Evolutionary conservation across 2,797 vertebrate genomes (phyloP), one percentile per base, ranked within the genome.

Genomic region (Acanthopagrus latus): DNA sequence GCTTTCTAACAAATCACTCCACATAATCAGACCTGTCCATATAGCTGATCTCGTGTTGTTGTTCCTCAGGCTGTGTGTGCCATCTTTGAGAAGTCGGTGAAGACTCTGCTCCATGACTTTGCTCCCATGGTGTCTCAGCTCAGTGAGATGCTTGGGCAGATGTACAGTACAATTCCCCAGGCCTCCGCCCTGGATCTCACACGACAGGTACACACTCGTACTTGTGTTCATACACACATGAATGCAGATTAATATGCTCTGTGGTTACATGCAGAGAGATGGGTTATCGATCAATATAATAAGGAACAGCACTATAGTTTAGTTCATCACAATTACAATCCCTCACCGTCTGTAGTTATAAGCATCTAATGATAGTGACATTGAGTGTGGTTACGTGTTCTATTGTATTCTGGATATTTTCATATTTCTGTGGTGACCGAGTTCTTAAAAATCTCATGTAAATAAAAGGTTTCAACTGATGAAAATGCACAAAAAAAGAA

Each of bases 101-200:
- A 99, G 94, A 99, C 98, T 1, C 96, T 99, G 7, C 94, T 99
- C 54, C 98, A 99, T 72, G 97, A 99, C 71, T 99, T 99, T 94
- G 97, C 97, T 48, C 98, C 98, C 60, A 99, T 99, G 97, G 97
- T 99, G 60, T 97, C 98, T 86, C 98, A 99, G 94, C 94, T 99
- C 41, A 99, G 98, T 55, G 97, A 99, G 92, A 99, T 99, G 98
- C 95, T 99, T 65, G 98, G 98, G 21, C 97, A 98, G 95, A 99
- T 99, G 98, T 99, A 99, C 91, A 99, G 98, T 92, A 99, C 98
- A 25, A 97, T 99, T 81, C 98, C 98, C 58, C 98, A 99, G 93
- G 97, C 98, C 29, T 97, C 98, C 38, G 97, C 98, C 51, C 97
- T 99, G 7, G 98, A 99, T 91, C 97, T 99, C 83, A 99, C 98